Evolutionary conservation across 1,140 invertebrate species (phyloP).

Genomic region (Drosophila yakuba): DNA sequence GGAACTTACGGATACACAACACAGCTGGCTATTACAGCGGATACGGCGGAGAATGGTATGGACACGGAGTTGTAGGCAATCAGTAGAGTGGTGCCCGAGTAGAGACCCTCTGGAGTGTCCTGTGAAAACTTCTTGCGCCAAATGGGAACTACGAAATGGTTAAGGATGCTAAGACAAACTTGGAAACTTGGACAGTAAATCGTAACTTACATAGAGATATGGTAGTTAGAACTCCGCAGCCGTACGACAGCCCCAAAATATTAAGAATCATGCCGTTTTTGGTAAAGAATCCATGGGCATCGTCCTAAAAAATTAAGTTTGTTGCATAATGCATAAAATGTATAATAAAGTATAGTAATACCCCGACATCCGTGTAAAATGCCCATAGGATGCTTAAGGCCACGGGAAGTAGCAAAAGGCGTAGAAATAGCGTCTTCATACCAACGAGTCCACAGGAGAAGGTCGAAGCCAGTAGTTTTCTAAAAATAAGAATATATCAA

Average conservation of each 20-base stretch:
- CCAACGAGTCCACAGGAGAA: slow-evolving; percentile 91
- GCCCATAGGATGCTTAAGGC: slow-evolving; percentile 92
- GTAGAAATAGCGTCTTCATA: slow-evolving; percentile 89
- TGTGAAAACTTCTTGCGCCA: slow-evolving; percentile 96
- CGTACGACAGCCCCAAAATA: slow-evolving; percentile 90
- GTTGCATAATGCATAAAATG: no score
- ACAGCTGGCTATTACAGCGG: slow-evolving; percentile 87
- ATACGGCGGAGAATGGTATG: slow-evolving; percentile 92
- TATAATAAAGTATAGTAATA: slow-evolving; percentile 64
- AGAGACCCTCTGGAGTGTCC: slow-evolving; percentile 94
- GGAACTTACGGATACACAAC: slow-evolving; percentile 90
- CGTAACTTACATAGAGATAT: slow-evolving; percentile 90
- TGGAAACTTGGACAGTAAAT: neutral
- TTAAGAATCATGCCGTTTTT: slow-evolving; percentile 93
- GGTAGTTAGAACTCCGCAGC: slow-evolving; percentile 92
- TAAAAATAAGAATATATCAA: slow-evolving; percentile 83
- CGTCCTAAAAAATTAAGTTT: slow-evolving; percentile 85
- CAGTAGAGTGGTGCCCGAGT: slow-evolving; percentile 93
- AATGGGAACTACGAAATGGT: slow-evolving; percentile 88
- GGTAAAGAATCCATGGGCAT: slow-evolving; percentile 90
- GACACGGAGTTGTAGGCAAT: slow-evolving; percentile 92
- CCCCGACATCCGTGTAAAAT: slow-evolving; percentile 91
- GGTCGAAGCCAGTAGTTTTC: slow-evolving; percentile 90
- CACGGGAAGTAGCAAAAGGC: slow-evolving; percentile 91
- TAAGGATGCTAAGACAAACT: neutral